These are phyloP conservation scores for Cephalopterus ornatus DNA, from an alignment of 2,113 vertebrate species.

Conservation along the genomic window DNA sequence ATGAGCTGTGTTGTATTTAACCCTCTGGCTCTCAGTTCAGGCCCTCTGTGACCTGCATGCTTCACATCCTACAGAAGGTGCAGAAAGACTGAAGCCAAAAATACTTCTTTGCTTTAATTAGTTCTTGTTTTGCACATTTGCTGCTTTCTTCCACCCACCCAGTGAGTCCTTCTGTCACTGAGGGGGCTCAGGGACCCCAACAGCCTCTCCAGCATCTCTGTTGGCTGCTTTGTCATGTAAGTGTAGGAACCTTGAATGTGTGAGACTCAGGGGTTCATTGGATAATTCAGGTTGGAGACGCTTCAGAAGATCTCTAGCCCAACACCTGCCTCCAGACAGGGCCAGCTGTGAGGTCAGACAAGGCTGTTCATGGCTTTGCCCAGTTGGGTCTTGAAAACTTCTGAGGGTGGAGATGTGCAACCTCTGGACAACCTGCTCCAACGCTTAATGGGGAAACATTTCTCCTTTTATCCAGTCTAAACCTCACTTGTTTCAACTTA, in stretches of 20 bases:
- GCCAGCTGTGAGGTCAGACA: not conserved
- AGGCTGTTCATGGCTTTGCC: not conserved
- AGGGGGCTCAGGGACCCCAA: not conserved
- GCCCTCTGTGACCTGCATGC: not conserved
- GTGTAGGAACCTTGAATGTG: not conserved
- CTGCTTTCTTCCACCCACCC: not conserved
- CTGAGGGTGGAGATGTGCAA: not conserved
- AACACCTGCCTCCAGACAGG: not conserved
- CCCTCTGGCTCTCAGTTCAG: not conserved
- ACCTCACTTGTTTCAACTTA: not conserved
- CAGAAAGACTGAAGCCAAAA: not conserved
- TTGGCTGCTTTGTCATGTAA: rapidly evolving
- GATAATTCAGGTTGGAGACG: not conserved
- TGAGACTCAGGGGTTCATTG: rapidly evolving
- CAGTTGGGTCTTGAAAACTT: not conserved
- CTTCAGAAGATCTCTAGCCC: not conserved
- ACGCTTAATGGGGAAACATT: not conserved
- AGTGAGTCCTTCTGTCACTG: not conserved
- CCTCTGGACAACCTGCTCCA: rapidly evolving
- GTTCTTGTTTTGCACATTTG: not conserved
- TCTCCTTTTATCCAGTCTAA: not conserved
- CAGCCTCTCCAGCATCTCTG: not conserved
- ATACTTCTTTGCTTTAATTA: not conserved
- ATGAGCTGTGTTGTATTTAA: not conserved
- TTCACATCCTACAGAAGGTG: not conserved